phyloP scores from a whole-genome alignment of 2,797 vertebrate genomes.

The Ammospiza maritima region DNA sequence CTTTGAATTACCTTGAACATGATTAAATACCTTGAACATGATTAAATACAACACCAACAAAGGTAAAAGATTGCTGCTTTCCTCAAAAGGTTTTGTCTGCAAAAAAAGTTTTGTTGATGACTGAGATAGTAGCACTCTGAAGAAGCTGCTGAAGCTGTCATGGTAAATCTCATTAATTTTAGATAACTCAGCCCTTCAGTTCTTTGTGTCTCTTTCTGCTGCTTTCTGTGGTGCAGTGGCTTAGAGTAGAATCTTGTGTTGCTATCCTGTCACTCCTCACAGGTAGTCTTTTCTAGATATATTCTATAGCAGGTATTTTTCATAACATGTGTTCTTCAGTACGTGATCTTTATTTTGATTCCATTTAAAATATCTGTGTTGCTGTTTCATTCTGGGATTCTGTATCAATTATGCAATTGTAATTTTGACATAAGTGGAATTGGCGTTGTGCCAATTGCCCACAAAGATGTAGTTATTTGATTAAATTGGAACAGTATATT shows the following conservation, averaged over 20 bases:
- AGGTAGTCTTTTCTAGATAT: not conserved
- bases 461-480: not conserved
- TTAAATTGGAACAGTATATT: not conserved
- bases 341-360: not conserved
- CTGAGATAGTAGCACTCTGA: not conserved
- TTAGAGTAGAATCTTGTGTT: not conserved
- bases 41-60: constrained; percentile 10
- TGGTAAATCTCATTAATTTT: not conserved
- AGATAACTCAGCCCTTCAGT: not conserved
- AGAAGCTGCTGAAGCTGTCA: not conserved
- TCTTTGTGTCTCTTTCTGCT: not conserved
- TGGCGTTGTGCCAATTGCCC: not conserved
- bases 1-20: constrained; percentile 34
- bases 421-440: not conserved
- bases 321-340: not conserved
- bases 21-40: constrained; percentile 1
- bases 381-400: not conserved
- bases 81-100: not conserved
- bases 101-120: not conserved
- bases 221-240: not conserved
- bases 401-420: not conserved
- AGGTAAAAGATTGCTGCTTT: constrained; percentile 7
- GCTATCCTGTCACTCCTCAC: not conserved
- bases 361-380: not conserved
- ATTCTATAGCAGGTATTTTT: not conserved